Base-by-base conservation (phyloP, 2,888 invertebrate species). In the Lycophotia porphyrea region DNA sequence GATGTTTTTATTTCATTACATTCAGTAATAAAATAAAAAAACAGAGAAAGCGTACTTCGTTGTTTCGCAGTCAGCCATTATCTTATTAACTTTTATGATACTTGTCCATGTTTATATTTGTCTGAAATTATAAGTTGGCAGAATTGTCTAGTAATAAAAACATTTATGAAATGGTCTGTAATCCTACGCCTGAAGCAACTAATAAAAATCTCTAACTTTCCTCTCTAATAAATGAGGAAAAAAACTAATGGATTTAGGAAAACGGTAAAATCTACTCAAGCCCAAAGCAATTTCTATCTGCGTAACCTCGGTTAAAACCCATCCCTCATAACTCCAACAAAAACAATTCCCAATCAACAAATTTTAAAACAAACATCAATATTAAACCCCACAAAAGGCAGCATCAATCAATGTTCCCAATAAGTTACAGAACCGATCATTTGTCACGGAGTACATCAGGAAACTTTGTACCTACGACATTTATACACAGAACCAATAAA, bases 401-500 rank as follows among this genome's bases (percentile, higher is more conserved):
- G 63, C 79, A 84, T 85, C 81, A 74, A 81, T 85, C 82, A 80
- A 73, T 69, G 81, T 67, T 72, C 65, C 81, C 74, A 74, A 84
- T 81, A 84, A 80, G 84, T 85, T 81, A 74, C 76, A 42, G 21
- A 61, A 68, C 77, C 75, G 64, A 84, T 84, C 76, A 82, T 84
- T 83, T 84, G 86, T 86, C 77, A 78, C 31, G 31, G 27, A 64
- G 73, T 77, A 74, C 64, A 78, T 76, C 76, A 75, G 31, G 27
- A 81, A 87, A 87, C 76, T 87, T 85, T 87, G 85, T 78, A 65
- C 58, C 72, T 70, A 64, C 58, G 69, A 78, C 73, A 74, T 84
- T 84, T 81, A 85, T 85, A 82, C 71, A 86, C 78, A 78, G 60
- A 31, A 49, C 74, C 81, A 81, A 88, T 87, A 86, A 87, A 87